Evolutionary conservation across 2,113 vertebrate species (phyloP), one percentile per base, ranked within the genome.

Genomic region (Urocynchramus pylzowi): DNA sequence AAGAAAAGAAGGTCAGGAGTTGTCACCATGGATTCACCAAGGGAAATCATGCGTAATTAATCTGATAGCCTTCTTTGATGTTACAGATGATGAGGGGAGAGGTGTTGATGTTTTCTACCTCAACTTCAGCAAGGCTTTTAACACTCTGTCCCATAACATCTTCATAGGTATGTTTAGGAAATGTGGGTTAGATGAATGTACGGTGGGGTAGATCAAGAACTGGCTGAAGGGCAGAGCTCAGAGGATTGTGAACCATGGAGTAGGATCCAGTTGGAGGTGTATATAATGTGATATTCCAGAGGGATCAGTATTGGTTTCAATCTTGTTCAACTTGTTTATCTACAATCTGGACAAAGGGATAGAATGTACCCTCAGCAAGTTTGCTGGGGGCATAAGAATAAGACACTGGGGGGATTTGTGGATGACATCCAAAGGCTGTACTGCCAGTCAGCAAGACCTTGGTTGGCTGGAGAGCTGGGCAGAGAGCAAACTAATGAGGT

Each of bases 221-320:
- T 22, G 3, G 10, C 26, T 71, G 24, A 79, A 71, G 2, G 26
- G 24, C 20, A 41, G 20, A 54, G 7, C 30, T 63, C 20, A 35
- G 30, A 52, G 26, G 7, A 42, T 20, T 52, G 31, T 56, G n/a
- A 41, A 35, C 30, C 28, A 12, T 19, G 13, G 54, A 30, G 16
- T 31, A 41, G 47, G 12, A 49, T 31, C 6, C 24, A 10, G 24
- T 13, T 64, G 57, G 11, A 64, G 35, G 9, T 7, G 6, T 39
- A 3, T 9, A 27, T 4, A 23, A 8, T 14, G n/a, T 20, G 9
- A 20, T 23, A 23, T 49, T 64, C 45, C 0, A 0, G 28, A 44
- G 10, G 13, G 11, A 52, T 37, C 33, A 33, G 10, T 27, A 45
- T 28, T 45, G 21, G 9, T 3, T 35, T 41, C 30, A 31, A 6